Base-by-base conservation (phyloP, 2,888 invertebrate species). In the Troides aeacus region DNA sequence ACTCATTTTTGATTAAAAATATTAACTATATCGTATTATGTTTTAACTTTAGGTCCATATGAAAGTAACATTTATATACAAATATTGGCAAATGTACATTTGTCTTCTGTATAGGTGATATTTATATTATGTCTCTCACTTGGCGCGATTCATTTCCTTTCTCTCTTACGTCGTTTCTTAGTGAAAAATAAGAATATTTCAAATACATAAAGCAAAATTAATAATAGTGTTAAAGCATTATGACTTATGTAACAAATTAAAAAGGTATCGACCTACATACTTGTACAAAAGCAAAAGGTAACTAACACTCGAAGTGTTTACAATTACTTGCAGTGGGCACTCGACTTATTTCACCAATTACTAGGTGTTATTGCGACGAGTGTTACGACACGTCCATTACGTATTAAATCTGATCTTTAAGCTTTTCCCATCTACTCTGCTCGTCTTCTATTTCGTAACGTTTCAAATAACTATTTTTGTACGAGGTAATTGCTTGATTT, bases 371-470 rank as follows among this genome's bases (percentile, higher is more conserved):
- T 68, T 69, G 39, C 60, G 53, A 61, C 64, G 56, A 42, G 56
- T 57, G 61, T 69, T 69, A 61, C 69, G 36, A 69, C 57, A 69
- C 61, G 53, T 15, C 42, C 39, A 66, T 70, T 70, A 66, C 70
- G 70, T 70, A 42, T 62, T 36, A 69, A 56, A 67, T 61, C n/a
- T 69, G 69, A 69, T 69, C 69, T 70, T 63, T 66, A 66, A 62
- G 5, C 59, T 66, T 63, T 63, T 59, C 62, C 62, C 62, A 62
- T 58, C 66, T 64, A 63, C 66, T 62, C 50, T 50, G 70, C 62
- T 66, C 70, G 39, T 70, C 70, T 66, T 62, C 36, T 36, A 57
- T 70, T 70, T 70, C 70, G 59, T 70, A 70, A 69, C 65, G n/a
- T 46, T 50, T 64, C 50, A 58, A 69, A 62, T 69, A 50, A 62